Conservation (phyloP, 1,140 invertebrate genomes). For the Babylonia areolata region DNA sequence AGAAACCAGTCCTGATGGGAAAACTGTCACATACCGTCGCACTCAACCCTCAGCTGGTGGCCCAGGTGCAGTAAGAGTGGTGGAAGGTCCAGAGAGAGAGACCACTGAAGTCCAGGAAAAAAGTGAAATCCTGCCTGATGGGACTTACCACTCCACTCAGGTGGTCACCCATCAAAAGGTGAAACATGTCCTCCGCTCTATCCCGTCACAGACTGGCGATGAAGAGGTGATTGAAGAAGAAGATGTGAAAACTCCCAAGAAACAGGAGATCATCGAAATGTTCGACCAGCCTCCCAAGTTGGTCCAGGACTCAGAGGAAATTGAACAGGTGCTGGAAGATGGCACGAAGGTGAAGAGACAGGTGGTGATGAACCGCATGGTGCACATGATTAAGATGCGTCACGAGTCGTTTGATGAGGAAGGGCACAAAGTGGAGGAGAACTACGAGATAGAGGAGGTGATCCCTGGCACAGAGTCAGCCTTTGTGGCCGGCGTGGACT, state of each 20-base stretch:
- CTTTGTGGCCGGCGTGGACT: constrained; percentile 52
- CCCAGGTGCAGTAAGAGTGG: constrained; percentile 47
- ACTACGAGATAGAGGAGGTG: constrained; percentile 69
- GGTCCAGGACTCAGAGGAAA: constrained; percentile 68
- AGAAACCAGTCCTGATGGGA: constrained; percentile 67
- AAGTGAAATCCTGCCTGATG: constrained; percentile 69
- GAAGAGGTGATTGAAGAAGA: constrained; percentile 52
- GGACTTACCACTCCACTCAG: constrained; percentile 64
- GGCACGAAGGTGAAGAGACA: constrained; percentile 67
- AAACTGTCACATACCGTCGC: constrained; percentile 52
- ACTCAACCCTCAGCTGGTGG: constrained; percentile 27
- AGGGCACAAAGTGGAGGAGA: constrained; percentile 45
- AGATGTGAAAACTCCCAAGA: constrained; percentile 57
- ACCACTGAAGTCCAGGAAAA: constrained; percentile 60
- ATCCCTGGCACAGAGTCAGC: constrained; percentile 68
- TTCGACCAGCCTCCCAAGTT: constrained; percentile 67
- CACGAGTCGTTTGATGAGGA: constrained; percentile 65
- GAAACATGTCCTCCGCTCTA: constrained; percentile 56
- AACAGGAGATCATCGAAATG: constrained; percentile 65
- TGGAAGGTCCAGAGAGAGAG: constrained; percentile 57
- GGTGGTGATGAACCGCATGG: constrained; percentile 65
- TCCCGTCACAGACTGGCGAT: constrained; percentile 59
- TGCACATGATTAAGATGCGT: constrained; percentile 61
- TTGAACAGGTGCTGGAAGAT: constrained; percentile 68
- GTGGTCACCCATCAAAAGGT: constrained; percentile 59